Evolutionary conservation across 2,113 vertebrate genomes (phyloP), one percentile per base, ranked within the genome.

Genomic region (Plestiodon gilberti): DNA sequence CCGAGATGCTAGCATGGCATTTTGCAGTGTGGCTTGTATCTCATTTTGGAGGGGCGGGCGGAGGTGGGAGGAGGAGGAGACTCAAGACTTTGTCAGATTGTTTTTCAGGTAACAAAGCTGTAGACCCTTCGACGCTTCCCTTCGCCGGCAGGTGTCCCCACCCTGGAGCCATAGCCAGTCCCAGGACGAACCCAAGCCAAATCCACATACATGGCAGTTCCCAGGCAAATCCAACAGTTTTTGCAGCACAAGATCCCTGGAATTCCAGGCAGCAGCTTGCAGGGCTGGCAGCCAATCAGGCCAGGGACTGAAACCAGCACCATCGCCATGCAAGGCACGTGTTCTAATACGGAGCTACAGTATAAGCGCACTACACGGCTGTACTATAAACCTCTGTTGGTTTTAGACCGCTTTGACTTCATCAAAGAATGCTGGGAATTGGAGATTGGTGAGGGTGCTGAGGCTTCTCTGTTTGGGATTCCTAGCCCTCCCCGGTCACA

Each of bases 1-100:
- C 67, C 2, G 0, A 84, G 61, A 25, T 78, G 70, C 89, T 88
- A 88, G 75, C 30, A 38, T 79, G 78, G 30, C 88, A 89, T 8
- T 1, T 2, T 0, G 0, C 2, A 0, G 38, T 15, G 35, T n/a
- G 15, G 87, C 64, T 83, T 81, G 33, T 8, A 52, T 23, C 67
- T 48, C 43, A 48, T 48, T 87, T 76, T 28, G 48, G 35, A 28
- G 25, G 18, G 80, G 92, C 85, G 15, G 17, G 20, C 10, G 15
- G 84, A 80, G 86, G 77, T 10, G n/a, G 38, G 38, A 17, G 33
- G 67, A 17, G 33, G 67, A 15, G 25, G n/a, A 23, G 17, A 22
- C 9, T 18, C 33, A 70, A 15, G 52, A 33, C 25, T 30, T 73
- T 38, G 40, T 20, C 18, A 13, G 64, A 52, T 22, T 1, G 10